Conservation (phyloP, 2,888 invertebrate genomes). For the Rutpela maculata region DNA sequence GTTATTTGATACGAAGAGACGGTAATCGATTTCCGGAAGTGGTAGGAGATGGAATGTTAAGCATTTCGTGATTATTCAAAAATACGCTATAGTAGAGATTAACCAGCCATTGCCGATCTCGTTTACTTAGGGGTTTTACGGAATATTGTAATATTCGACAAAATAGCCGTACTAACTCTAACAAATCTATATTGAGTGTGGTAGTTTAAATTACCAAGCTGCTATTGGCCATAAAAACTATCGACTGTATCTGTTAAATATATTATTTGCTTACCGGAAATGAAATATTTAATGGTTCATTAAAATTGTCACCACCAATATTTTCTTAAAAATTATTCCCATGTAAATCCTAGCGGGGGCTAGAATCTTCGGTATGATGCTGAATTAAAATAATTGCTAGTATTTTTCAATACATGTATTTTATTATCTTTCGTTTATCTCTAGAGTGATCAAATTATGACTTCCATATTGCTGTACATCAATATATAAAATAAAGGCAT, state of each 20-base stretch:
- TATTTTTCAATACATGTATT: too few relatives aligned
- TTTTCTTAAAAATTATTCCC: too few relatives aligned
- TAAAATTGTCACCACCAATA: too few relatives aligned
- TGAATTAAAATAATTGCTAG: too few relatives aligned
- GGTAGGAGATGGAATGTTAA: constrained; percentile 42
- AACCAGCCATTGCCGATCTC: neutral
- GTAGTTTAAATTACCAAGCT: neutral
- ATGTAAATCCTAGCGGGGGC: too few relatives aligned
- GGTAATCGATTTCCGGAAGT: constrained; percentile 58
- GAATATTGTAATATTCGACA: neutral
- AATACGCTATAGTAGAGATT: neutral
- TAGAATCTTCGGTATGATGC: too few relatives aligned
- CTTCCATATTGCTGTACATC: too few relatives aligned
- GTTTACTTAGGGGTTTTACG: neutral
- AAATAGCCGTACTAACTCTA: neutral
- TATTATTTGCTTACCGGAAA: neutral
- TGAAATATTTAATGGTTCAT: neutral
- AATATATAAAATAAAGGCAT: too few relatives aligned
- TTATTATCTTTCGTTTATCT: too few relatives aligned
- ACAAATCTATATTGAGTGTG: neutral
- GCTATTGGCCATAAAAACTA: neutral
- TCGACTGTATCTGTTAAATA: neutral
- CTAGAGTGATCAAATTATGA: too few relatives aligned
- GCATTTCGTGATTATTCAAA: constrained; percentile 29
- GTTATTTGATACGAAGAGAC: constrained; percentile 50